Conservation (phyloP, 2,888 invertebrate species). For the Dusona sp. region DNA sequence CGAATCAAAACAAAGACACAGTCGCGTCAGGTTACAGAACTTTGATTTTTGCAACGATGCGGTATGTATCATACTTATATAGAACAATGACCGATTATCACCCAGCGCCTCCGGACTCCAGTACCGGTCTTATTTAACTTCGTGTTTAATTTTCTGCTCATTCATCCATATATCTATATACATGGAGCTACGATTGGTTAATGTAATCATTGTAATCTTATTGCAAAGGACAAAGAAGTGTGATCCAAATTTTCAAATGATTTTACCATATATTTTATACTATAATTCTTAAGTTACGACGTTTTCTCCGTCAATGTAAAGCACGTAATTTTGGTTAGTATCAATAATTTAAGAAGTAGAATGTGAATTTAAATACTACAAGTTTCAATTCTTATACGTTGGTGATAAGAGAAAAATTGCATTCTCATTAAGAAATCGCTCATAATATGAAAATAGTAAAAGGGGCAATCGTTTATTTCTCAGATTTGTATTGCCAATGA, state of each 20-base stretch:
- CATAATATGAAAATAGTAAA: too few relatives aligned
- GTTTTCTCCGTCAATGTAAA: too few relatives aligned
- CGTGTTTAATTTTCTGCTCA: not conserved
- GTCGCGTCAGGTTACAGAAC: slow-evolving; percentile 28
- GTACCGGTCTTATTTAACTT: not conserved
- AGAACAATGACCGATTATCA: slow-evolving; percentile 19
- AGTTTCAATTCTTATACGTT: not conserved
- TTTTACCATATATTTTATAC: not conserved
- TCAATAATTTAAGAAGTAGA: too few relatives aligned
- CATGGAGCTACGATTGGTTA: not conserved
- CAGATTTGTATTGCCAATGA: too few relatives aligned
- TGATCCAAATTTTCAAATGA: not conserved
- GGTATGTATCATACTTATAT: slow-evolving; percentile 14
- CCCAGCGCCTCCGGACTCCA: slow-evolving; percentile 10
- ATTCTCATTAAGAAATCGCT: too few relatives aligned
- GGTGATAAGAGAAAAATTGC: not conserved
- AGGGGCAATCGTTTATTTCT: too few relatives aligned
- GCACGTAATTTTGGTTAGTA: too few relatives aligned
- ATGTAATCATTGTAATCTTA: not conserved
- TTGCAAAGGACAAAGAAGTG: not conserved
- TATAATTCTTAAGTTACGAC: too few relatives aligned
- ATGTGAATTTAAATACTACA: not conserved
- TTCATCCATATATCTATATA: not conserved
- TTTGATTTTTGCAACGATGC: slow-evolving; percentile 40
- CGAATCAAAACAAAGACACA: slow-evolving; percentile 53